Conservation (phyloP, 1,140 invertebrate genomes). For the Aphis gossypii region DNA sequence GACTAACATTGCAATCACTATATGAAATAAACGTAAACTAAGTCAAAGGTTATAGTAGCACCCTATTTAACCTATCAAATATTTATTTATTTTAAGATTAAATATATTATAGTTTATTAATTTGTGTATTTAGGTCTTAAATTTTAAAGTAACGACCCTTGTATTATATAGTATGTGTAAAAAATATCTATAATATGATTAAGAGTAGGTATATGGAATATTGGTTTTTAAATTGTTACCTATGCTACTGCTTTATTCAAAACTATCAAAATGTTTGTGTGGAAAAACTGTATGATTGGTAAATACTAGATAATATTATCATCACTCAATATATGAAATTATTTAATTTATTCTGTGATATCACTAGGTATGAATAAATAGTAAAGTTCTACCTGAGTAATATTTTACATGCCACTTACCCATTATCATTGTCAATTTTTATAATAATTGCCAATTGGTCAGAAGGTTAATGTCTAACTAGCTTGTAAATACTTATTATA, state of each 20-base stretch:
- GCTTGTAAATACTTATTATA: not conserved
- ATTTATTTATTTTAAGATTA: not conserved
- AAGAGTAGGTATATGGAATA: not conserved
- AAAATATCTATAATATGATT: not conserved
- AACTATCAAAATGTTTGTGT: not conserved
- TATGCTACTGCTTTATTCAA: not conserved
- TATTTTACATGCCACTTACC: not conserved
- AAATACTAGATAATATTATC: not conserved
- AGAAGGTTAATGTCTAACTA: not conserved
- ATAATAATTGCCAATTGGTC: not conserved
- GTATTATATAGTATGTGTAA: not conserved
- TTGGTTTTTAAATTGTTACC: not conserved
- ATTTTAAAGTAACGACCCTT: not conserved
- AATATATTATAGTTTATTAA: not conserved
- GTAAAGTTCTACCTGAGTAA: too few species aligned
- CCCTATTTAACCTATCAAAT: not conserved
- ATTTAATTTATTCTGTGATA: not conserved
- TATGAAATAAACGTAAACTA: not conserved
- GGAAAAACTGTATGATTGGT: too few species aligned
- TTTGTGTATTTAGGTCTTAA: not conserved
- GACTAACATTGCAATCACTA: not conserved
- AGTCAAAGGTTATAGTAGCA: not conserved
- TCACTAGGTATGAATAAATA: not conserved
- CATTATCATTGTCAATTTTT: not conserved
- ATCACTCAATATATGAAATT: not conserved